Evolutionary conservation across 64 coral and sea anemone genomes (phyloP).

Genomic region (Orbicella faveolata): DNA sequence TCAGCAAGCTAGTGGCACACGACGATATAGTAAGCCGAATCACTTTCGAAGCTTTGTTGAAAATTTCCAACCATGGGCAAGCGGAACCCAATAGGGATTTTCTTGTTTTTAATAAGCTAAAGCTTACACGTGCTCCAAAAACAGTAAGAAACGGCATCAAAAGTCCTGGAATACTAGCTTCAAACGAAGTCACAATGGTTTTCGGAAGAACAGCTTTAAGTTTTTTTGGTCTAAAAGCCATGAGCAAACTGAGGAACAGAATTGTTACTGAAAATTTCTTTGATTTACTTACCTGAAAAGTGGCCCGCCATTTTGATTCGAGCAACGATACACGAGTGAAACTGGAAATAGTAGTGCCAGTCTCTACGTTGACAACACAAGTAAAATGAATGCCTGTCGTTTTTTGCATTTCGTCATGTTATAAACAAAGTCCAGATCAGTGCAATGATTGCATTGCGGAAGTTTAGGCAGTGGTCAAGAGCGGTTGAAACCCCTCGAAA

Average conservation of each 20-base stretch:
- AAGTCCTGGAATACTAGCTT: background rate
- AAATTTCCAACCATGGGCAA: no score
- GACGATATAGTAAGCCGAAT: no score
- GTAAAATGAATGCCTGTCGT: background rate
- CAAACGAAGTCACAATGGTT: background rate
- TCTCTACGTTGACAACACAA: background rate
- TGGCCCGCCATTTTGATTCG: conserved; percentile 89
- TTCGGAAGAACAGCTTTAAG: background rate
- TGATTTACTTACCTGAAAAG: conserved; percentile 72
- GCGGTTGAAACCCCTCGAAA: background rate
- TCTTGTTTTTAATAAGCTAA: background rate
- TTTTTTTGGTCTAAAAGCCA: background rate
- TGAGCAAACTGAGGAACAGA: background rate
- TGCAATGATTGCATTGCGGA: conserved; percentile 19
- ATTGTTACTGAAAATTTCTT: background rate
- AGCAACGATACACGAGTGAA: background rate
- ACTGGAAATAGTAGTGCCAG: conserved; percentile 37
- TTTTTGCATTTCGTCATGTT: background rate
- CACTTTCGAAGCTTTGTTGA: no score
- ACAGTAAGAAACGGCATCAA: background rate
- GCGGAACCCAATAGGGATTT: background rate
- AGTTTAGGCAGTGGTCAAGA: background rate
- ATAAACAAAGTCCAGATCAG: background rate
- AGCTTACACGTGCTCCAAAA: background rate
- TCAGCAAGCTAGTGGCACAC: no score